Conservation (phyloP, 1,140 invertebrate species). For the Panagrolaimus sp. region DNA sequence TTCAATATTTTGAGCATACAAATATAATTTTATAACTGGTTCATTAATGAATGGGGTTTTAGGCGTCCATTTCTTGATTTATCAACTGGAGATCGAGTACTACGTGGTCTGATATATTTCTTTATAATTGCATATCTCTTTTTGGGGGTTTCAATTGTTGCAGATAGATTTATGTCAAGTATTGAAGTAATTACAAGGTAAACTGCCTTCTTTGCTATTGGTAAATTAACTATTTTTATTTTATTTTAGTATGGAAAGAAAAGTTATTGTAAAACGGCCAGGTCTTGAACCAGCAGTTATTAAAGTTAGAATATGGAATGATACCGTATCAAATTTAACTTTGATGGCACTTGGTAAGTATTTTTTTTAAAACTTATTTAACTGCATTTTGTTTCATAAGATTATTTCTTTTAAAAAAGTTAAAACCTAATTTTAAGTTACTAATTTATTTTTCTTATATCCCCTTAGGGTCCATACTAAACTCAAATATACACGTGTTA, state of each 20-base stretch:
- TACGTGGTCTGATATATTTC: conserved; percentile 86
- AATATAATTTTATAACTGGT: neutral
- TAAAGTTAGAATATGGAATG: conserved; percentile 75
- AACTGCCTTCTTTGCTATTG: conserved; percentile 63
- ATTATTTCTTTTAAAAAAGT: too few relatives aligned
- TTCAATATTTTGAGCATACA: neutral
- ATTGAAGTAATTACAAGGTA: conserved; percentile 98
- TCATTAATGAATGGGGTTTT: conserved; percentile 24
- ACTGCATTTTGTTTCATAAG: too few relatives aligned
- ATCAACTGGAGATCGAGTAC: conserved; percentile 67
- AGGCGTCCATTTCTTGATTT: conserved; percentile 69
- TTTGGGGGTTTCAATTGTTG: conserved; percentile 95
- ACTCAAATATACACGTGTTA: too few relatives aligned
- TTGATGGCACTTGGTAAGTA: conserved; percentile 86
- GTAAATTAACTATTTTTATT: conserved; percentile 13
- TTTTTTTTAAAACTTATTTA: neutral
- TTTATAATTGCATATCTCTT: conserved; percentile 83
- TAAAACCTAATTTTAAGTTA: too few relatives aligned
- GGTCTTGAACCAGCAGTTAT: conserved; percentile 66
- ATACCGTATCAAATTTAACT: conserved; percentile 96
- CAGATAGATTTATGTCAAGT: conserved; percentile 95
- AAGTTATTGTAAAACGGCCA: conserved; percentile 61
- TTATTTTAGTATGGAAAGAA: conserved; percentile 54
- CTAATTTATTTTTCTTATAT: too few relatives aligned
- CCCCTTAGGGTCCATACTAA: too few relatives aligned